A percentile compares a stretch with the other conserved stretches of the same genome.
Conservation (phyloP, 2,113 vertebrate species). For the Tursiops truncatus region DNA sequence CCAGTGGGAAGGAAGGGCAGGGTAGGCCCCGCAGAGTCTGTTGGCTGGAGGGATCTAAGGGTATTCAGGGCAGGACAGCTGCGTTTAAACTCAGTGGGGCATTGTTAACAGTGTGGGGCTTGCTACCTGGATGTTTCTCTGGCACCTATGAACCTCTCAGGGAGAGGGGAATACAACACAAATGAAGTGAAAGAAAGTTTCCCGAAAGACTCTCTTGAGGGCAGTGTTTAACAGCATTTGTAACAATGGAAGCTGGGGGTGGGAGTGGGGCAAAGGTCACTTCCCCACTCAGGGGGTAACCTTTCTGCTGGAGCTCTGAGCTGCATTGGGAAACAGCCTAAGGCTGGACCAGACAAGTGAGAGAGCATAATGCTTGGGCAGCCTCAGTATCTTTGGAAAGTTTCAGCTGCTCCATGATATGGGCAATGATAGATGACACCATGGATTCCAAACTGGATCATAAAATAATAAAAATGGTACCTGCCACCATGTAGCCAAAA, state of each 20-base stretch:
- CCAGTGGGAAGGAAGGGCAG: background rate
- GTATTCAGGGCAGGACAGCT: background rate
- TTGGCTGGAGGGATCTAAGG: background rate
- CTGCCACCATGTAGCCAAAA: background rate
- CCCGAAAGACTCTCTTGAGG: background rate
- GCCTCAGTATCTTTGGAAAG: background rate
- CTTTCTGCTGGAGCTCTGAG: background rate
- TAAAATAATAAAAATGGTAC: background rate
- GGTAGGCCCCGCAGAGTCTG: background rate
- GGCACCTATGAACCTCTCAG: background rate
- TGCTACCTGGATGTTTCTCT: background rate
- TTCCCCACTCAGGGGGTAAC: background rate
- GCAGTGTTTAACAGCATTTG: background rate
- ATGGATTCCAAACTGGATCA: background rate
- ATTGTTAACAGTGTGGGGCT: background rate
- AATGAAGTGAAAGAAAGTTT: conserved; percentile 6
- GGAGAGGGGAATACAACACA: background rate
- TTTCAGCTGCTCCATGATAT: background rate
- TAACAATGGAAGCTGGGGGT: background rate
- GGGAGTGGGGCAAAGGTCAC: background rate
- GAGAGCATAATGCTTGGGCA: background rate
- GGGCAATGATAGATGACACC: background rate
- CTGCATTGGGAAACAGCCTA: background rate
- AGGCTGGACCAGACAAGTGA: background rate
- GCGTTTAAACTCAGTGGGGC: background rate